Conservation (phyloP, 2,797 vertebrate genomes). For the Sylvia borin region DNA sequence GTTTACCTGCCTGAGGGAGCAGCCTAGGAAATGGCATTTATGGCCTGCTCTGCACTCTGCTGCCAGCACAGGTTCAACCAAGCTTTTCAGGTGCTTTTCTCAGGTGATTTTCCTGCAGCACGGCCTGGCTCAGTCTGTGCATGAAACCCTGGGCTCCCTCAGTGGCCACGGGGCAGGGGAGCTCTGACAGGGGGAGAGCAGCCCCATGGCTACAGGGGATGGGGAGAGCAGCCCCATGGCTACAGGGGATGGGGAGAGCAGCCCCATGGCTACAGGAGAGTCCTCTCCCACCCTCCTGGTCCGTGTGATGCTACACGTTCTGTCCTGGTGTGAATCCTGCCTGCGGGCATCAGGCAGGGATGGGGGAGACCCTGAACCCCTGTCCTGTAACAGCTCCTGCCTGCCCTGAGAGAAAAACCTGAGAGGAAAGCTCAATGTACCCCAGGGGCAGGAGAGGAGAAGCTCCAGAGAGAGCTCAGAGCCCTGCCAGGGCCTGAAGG, state of each 20-base stretch:
- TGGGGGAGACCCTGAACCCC: neutral
- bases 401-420: neutral
- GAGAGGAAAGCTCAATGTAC: neutral
- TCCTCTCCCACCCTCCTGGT: neutral
- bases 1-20: neutral
- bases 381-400: neutral
- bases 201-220: too few species aligned
- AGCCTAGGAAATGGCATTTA: neutral
- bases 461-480: neutral
- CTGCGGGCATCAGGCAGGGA: neutral
- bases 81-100: neutral
- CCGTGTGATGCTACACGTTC: accelerated
- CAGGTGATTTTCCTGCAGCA: neutral
- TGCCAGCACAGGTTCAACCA: neutral
- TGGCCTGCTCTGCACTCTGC: neutral
- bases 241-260: too few species aligned
- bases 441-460: neutral
- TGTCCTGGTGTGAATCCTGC: neutral
- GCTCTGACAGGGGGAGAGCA: neutral
- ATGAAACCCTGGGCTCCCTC: neutral
- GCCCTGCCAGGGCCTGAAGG: neutral
- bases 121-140: accelerated
- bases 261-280: neutral
- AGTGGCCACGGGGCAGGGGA: neutral
- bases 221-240: neutral